Evolutionary conservation across 2,888 invertebrate genomes (phyloP), one percentile per base, ranked within the genome.

Genomic region (Glaucopsyche alexis): DNA sequence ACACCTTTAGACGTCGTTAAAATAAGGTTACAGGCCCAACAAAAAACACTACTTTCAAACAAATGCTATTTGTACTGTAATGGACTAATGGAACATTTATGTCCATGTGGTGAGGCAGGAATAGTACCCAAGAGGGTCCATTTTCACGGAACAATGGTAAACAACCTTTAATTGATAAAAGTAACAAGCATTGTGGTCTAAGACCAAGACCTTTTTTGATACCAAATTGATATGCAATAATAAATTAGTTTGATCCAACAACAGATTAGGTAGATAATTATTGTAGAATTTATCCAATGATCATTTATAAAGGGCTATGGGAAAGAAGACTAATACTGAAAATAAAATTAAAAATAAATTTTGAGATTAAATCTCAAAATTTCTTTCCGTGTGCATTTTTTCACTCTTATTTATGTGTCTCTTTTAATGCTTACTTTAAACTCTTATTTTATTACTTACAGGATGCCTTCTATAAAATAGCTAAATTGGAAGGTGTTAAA

Each of bases 1-100:
- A 99, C 99, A 0, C 99, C 99, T 0, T 91, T 99, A 79, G 99
- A 99, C 93, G 99, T 99, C n/a, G 97, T 99, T 0, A 99, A 99
- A 94, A 98, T 99, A 76, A 95, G 99, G 71, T 93, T 99, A 60
- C 99, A 99, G 92, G 96, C 98, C 3, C 99, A 99, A 87, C 97
- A 97, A 82, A 98, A 97, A 81, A 95, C 96, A 0, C 85, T 96
- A 79, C 89, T 96, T 7, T 96, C 96, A 9, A 96, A 97, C 79
- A 97, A 96, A 88, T 99, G 99, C 88, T 99, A 98, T 85, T 91
- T 99, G 8, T 99, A 98, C 87, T 98, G 98, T 85, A 99, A 99
- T 94, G 99, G 99, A 0, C 93, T 99, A 13, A 99, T 99, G 99
- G 99, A 99, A 88, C 99, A 99, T 85, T 89, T 99, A 52, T 99